Base-by-base conservation (phyloP, 2,888 invertebrate species). In the Chaetogeoica ovagalla region DNA sequence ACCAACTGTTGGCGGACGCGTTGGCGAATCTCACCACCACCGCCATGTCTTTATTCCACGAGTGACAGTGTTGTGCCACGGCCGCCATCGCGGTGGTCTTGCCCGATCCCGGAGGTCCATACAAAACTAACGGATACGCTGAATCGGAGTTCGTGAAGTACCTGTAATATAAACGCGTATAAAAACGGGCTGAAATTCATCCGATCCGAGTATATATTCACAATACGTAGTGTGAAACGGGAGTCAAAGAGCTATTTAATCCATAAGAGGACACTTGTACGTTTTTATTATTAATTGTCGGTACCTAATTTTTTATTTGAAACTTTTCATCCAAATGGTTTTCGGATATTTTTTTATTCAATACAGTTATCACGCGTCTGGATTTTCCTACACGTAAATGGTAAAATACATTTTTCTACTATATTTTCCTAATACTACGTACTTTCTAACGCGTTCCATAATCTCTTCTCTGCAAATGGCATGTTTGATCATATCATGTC, bases 101-200 rank as follows among this genome's bases (percentile, higher is more conserved):
- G 0, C 95, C 95, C 86, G 93, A 92, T 17, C 95, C 95, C n/a
- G 91, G 89, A 43, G 91, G 90, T 0, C 94, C 95, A 82, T 92
- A 91, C 81, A 95, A 87, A 19, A 94, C 90, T 82, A 95, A 86
- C 0, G 94, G 94, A 30, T 82, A 88, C 19, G 19, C 21, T 37
- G 77, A 79, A 39, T 82, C 65, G n/a, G 74, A 89, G 17, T 90
- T 89, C 19, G 88, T 88, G 82, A 93, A 89, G 84, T 93, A 93
- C 81, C 92, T 92, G 85, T 19, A 55, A 48, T 48, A 48, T 48
- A 48, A 30, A 30, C 5, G 39, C 4, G 23, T 6, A 39, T n/a
- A 57, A 57, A 57, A 57, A n/a, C n/a, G 21, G 21, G 21, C 21
- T 59, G 7, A 59, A 21, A 59, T 59, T 59, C 21, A n/a, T 21